These are phyloP conservation scores for Cinclus mexicanus DNA, from an alignment of 2,113 vertebrate species.

Conservation along the genomic window DNA sequence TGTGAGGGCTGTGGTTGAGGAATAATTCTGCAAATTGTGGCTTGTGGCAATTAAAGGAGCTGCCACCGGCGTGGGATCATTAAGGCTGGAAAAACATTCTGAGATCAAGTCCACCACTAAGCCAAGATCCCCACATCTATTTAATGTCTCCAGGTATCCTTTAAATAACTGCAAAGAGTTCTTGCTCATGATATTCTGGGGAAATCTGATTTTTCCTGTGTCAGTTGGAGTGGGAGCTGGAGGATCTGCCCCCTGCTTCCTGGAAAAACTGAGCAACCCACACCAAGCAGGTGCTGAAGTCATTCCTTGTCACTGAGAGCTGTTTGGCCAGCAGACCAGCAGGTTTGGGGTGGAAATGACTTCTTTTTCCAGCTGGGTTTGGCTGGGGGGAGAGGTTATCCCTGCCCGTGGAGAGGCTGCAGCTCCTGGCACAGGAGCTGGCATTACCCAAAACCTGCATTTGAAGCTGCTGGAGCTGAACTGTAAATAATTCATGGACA, in stretches of 20 bases:
- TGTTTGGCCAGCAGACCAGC: neutral
- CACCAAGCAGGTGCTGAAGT: neutral
- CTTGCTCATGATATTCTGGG: neutral
- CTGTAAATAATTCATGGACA: neutral
- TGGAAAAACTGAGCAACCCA: neutral
- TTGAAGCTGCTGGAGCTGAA: neutral
- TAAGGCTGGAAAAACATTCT: neutral
- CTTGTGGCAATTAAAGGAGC: neutral
- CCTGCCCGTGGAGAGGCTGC: rapidly evolving
- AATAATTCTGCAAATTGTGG: neutral
- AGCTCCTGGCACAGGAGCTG: neutral
- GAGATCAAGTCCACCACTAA: neutral
- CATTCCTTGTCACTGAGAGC: neutral
- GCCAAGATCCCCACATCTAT: neutral
- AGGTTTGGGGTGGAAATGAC: neutral
- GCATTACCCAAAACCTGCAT: neutral
- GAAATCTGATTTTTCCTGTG: neutral
- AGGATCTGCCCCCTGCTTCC: neutral
- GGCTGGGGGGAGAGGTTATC: neutral
- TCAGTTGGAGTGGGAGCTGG: neutral
- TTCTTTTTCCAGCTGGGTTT: neutral
- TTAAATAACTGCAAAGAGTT: neutral
- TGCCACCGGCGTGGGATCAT: neutral
- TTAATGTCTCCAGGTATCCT: neutral
- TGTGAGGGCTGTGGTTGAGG: neutral